phyloP scores from a whole-genome alignment of 2,113 vertebrate genomes.

The Cricetomys ansorgei region DNA sequence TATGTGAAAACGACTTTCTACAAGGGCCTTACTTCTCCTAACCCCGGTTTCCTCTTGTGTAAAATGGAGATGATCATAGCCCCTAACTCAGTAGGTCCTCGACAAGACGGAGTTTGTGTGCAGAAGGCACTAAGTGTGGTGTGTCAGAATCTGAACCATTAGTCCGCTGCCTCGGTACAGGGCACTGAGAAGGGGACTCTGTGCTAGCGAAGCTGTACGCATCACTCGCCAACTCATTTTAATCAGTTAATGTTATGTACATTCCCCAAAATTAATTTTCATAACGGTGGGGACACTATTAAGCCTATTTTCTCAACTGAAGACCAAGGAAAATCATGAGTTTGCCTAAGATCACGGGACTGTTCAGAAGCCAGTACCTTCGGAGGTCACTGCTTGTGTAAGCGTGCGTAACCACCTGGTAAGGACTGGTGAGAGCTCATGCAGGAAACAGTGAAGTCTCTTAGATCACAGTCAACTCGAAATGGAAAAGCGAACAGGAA shows the following conservation, averaged over 20 bases:
- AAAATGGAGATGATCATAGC: background rate
- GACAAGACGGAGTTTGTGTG: background rate
- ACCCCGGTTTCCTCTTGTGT: constrained; percentile 1
- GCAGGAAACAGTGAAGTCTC: background rate
- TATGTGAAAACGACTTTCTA: background rate
- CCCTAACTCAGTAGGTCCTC: background rate
- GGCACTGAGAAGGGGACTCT: background rate
- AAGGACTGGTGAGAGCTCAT: background rate
- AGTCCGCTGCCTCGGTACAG: background rate
- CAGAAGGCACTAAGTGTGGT: background rate
- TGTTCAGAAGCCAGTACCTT: background rate
- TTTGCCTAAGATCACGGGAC: constrained; percentile 20
- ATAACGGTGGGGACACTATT: background rate
- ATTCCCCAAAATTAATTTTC: background rate
- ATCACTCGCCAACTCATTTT: background rate
- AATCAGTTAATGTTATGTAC: background rate
- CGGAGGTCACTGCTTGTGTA: background rate
- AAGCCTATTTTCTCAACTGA: constrained; percentile 32
- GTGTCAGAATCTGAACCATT: background rate
- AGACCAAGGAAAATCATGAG: constrained; percentile 12
- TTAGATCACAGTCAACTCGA: constrained; percentile 7
- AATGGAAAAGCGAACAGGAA: constrained; percentile 44
- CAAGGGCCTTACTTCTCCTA: background rate
- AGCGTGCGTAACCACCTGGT: background rate
- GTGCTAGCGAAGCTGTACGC: background rate